Base-by-base conservation (phyloP, 2,888 invertebrate species). In the Lymantria dispar region DNA sequence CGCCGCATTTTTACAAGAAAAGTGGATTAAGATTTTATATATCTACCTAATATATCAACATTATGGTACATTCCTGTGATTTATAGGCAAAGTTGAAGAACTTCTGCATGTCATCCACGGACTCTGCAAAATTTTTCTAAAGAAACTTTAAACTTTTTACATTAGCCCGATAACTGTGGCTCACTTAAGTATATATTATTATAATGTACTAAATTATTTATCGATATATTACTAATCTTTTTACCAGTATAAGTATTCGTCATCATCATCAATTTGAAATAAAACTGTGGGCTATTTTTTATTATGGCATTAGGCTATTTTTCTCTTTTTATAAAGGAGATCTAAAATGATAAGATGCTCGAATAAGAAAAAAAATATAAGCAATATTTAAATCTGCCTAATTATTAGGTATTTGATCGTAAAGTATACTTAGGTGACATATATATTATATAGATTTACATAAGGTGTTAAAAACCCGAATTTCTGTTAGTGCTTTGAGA, bases 11-110 rank as follows among this genome's bases (percentile, higher is more conserved):
- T 84, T 84, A 85, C 80, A 83, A 74, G 78, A 78, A 85, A 87
- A 87, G 80, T 84, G 83, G 87, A 89, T 89, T 89, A 88, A 87
- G 85, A 84, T 83, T 82, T 85, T 74, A 78, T 80, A 83, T 81
- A 79, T 78, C 79, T 79, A 82, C 78, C 74, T 79, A 82, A 85
- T 86, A 88, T 85, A 85, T 84, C 82, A 83, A 70, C 78, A 83
- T 85, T 74, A 83, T 76, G 78, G 73, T 80, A 75, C 77, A 79
- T 81, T 83, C 76, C 72, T 78, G 84, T 89, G 88, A 89, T 88
- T 88, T 88, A 87, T 87, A 84, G 87, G 83, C 74, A 74, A 86
- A 89, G 80, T 88, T 86, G 62, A 56, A 64, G 68, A 87, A 88
- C 76, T 88, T 89, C 74, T 75, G 84, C 86, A 87, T 89, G 87